phyloP scores from a whole-genome alignment of 2,113 vertebrate species.

The Mionectes macconnelli region DNA sequence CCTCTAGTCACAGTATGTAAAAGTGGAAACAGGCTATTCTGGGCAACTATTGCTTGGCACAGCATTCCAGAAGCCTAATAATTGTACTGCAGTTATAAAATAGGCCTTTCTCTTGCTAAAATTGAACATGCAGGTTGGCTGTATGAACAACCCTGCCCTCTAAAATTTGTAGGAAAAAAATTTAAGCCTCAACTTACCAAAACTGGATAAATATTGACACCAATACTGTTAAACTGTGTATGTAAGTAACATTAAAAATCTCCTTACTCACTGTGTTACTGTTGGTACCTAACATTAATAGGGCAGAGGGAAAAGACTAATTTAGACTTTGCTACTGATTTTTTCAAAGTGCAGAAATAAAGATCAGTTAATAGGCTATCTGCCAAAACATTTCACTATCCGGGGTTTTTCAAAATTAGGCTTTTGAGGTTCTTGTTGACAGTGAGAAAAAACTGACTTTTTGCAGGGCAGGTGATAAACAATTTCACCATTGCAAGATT shows the following conservation, averaged over 20 bases:
- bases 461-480: neutral
- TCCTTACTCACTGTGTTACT: neutral
- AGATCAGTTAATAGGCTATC: neutral
- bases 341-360: neutral
- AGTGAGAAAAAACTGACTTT: neutral
- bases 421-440: neutral
- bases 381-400: neutral
- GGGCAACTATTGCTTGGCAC: neutral
- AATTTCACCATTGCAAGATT: neutral
- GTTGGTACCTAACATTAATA: neutral
- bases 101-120: neutral
- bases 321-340: neutral
- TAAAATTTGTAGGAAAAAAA: neutral
- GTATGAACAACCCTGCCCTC: neutral
- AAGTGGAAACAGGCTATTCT: neutral
- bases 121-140: fast-evolving
- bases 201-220: neutral
- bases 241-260: neutral
- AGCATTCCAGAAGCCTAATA: neutral
- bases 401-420: neutral
- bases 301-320: neutral
- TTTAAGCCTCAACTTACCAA: neutral
- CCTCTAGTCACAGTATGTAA: neutral
- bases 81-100: neutral
- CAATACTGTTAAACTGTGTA: neutral